Evolutionary conservation across 2,888 invertebrate genomes (phyloP).

Genomic region (Athalia cordata): DNA sequence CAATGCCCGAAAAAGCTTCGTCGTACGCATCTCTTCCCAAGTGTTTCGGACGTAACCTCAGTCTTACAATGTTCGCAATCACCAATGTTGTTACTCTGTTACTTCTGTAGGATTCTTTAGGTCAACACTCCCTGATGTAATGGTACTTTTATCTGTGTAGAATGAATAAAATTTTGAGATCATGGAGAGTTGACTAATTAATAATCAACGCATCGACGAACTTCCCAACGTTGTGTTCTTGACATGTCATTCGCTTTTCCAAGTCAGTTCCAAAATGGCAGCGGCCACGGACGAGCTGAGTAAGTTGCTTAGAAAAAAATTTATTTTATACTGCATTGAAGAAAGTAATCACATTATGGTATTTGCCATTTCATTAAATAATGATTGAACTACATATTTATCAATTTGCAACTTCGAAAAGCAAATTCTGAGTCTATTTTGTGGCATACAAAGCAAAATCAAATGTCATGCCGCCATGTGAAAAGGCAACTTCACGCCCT

Average conservation of each 20-base stretch:
- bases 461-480: conserved; percentile 63
- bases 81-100: conserved; percentile 18
- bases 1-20: conserved; percentile 47
- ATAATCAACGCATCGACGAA: conserved; percentile 28
- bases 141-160: neutral
- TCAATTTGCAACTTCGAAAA: conserved; percentile 2
- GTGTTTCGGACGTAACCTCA: conserved; percentile 28
- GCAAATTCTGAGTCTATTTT: conserved; percentile 45
- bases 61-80: conserved; percentile 16
- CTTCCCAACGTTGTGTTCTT: conserved; percentile 19
- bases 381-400: conserved; percentile 36
- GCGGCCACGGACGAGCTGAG: conserved; percentile 69
- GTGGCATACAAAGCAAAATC: conserved; percentile 54
- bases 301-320: conserved; percentile 61
- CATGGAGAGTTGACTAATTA: conserved; percentile 21
- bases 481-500: conserved; percentile 55
- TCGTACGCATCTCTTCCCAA: conserved; percentile 20
- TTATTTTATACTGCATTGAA: conserved; percentile 44
- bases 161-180: conserved; percentile 11
- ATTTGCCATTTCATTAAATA: conserved; percentile 26
- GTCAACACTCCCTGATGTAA: conserved; percentile 17
- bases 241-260: conserved; percentile 49
- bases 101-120: conserved; percentile 4
- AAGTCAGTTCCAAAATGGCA: conserved; percentile 67
- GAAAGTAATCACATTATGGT: conserved; percentile 20